These are phyloP conservation scores for Metaphire vulgaris DNA, from an alignment of 1,140 invertebrate species.

Conservation along the genomic window DNA sequence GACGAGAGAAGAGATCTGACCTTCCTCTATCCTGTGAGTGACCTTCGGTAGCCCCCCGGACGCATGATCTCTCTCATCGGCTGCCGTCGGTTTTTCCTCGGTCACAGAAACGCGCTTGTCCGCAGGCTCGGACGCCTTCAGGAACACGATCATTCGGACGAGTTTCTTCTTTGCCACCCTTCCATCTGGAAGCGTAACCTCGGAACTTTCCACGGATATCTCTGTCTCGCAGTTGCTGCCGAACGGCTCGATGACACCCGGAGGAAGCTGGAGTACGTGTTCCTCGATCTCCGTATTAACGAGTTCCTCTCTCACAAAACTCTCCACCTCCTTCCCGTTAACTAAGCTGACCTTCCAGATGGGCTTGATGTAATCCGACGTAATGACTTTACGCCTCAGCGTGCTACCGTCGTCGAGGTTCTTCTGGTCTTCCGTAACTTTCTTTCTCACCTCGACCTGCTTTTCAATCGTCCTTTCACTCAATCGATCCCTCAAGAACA, in stretches of 20 bases:
- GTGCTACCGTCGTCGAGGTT: slow-evolving; percentile 4
- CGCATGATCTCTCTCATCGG: too few relatives aligned
- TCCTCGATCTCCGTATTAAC: slow-evolving; percentile 15
- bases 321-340: slow-evolving; percentile 9
- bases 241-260: slow-evolving; percentile 20
- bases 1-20: not conserved
- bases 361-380: slow-evolving; percentile 1
- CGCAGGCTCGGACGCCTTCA: slow-evolving; percentile 9
- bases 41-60: not conserved
- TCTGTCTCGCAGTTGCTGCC: slow-evolving; percentile 15
- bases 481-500: not conserved
- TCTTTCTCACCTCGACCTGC: not conserved
- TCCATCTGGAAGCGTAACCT: not conserved
- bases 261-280: slow-evolving; percentile 5
- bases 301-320: not conserved
- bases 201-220: not conserved
- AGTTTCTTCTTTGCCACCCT: not conserved
- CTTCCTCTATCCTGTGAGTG: slow-evolving; percentile 1
- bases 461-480: not conserved
- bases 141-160: not conserved
- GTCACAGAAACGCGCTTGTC: not conserved
- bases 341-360: not conserved
- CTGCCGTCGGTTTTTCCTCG: not conserved
- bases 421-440: slow-evolving; percentile 9
- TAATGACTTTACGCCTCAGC: slow-evolving; percentile 10